Conservation (phyloP, 2,113 vertebrate species). For the Theropithecus gelada region DNA sequence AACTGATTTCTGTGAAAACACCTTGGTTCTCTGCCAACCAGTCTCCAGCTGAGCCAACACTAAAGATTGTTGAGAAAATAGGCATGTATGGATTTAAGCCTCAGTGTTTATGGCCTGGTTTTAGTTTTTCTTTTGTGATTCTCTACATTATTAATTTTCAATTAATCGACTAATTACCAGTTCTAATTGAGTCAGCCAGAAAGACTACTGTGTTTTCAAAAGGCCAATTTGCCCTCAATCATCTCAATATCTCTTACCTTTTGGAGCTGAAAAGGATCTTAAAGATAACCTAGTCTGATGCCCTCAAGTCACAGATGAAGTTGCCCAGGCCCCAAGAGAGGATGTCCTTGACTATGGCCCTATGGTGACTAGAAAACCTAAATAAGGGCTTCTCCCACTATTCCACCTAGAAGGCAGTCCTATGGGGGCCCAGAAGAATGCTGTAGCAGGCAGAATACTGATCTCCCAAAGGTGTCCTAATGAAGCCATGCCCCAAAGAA, state of each 20-base stretch:
- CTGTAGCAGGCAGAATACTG: not conserved
- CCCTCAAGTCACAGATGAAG: not conserved
- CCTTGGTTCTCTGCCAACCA: not conserved
- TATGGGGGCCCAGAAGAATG: not conserved
- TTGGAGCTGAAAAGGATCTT: not conserved
- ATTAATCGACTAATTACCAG: not conserved
- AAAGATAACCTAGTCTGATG: not conserved
- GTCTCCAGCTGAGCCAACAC: not conserved
- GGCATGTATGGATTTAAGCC: not conserved
- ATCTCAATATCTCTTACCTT: not conserved
- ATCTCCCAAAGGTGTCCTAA: not conserved
- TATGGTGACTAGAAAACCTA: not conserved
- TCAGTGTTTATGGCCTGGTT: not conserved
- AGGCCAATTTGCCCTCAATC: not conserved
- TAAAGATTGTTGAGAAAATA: not conserved
- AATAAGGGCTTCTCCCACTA: not conserved
- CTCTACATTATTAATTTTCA: not conserved
- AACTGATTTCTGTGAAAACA: not conserved
- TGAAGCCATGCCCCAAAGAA: too few relatives aligned
- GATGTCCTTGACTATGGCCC: not conserved
- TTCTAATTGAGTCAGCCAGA: not conserved
- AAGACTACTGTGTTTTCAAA: not conserved
- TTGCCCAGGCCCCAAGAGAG: not conserved
- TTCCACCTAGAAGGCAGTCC: not conserved
- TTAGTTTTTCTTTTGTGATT: not conserved